phyloP scores from a whole-genome alignment of 2,888 invertebrate genomes.

The Oegoconia quadripuncta region DNA sequence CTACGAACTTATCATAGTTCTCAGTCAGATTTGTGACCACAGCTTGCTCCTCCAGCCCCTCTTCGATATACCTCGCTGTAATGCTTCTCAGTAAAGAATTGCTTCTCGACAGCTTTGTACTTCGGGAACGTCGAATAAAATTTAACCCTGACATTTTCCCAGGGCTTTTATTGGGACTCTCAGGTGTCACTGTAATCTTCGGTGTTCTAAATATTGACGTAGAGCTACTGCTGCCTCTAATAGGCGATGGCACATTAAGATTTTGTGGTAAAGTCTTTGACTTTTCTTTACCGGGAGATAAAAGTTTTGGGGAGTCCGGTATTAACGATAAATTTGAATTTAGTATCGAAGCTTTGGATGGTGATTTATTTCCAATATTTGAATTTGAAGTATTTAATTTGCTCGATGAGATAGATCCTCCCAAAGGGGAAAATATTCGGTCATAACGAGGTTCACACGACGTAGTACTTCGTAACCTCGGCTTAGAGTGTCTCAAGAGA shows the following conservation, averaged over 20 bases:
- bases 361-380: constrained; percentile 51
- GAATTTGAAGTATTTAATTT: constrained; percentile 61
- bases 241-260: constrained; percentile 65
- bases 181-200: constrained; percentile 65
- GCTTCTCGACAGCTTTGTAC: constrained; percentile 84
- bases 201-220: constrained; percentile 68
- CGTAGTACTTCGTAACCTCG: constrained; percentile 62
- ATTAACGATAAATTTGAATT: constrained; percentile 66
- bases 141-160: constrained; percentile 73
- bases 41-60: constrained; percentile 59
- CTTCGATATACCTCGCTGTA: constrained; percentile 70
- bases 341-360: constrained; percentile 18
- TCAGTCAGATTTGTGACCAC: constrained; percentile 63
- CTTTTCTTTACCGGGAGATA: constrained; percentile 69
- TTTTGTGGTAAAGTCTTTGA: constrained; percentile 82
- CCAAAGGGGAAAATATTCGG: constrained; percentile 65
- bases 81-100: constrained; percentile 81
- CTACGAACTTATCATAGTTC: constrained; percentile 62
- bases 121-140: constrained; percentile 85
- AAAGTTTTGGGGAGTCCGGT: constrained; percentile 70
- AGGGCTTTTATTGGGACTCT: constrained; percentile 77
- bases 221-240: constrained; percentile 68
- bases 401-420: constrained; percentile 57
- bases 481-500: constrained; percentile 51
- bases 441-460: constrained; percentile 71